Base-by-base conservation (phyloP, 2,888 invertebrate genomes). In the Drosophila mercatorum region DNA sequence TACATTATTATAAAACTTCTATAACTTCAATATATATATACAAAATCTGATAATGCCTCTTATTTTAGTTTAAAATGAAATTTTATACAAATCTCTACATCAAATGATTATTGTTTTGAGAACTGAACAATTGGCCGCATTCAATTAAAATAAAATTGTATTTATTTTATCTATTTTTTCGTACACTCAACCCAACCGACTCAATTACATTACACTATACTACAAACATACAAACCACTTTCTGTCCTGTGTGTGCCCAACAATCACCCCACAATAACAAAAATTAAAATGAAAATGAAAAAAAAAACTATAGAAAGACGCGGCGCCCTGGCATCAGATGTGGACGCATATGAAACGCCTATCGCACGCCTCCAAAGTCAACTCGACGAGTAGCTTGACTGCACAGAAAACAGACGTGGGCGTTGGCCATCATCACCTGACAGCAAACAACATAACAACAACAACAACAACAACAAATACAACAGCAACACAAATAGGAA, bases 281-380 rank as follows among this genome's bases (percentile, higher is more conserved):
- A 59, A 62, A 34, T 28, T 28, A 28, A 66, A 56, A 74, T 3
- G 51, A 14, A 22, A 58, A 40, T 12, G 43, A 61, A 67, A 53
- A 74, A 6, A 17, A 17, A 17, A 17, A 72, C 78, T 85, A 81
- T 89, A 91, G 91, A 91, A 91, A 90, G 91, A 91, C 67, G 86
- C 86, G 76, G 91, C 91, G 81, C 92, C 92, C 43, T 92, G 92
- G 92, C 92, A 92, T 90, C 92, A 92, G 78, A 92, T 92, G 78
- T 92, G 92, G 92, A 92, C 92, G 68, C 92, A 92, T 75, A 92
- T 92, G 92, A 92, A 92, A 85, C 92, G 92, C 80, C 88, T 92
- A 71, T 92, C 92, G 63, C 90, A 91, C 80, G 90, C 92, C 88
- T 91, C 92, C 72, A 92, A 92, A 89, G 91, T 92, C 80, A 92